A percentile compares a stretch with the other conserved stretches of the same genome.
phyloP scores from a whole-genome alignment of 2,888 invertebrate genomes.

The Coleophora deauratella region DNA sequence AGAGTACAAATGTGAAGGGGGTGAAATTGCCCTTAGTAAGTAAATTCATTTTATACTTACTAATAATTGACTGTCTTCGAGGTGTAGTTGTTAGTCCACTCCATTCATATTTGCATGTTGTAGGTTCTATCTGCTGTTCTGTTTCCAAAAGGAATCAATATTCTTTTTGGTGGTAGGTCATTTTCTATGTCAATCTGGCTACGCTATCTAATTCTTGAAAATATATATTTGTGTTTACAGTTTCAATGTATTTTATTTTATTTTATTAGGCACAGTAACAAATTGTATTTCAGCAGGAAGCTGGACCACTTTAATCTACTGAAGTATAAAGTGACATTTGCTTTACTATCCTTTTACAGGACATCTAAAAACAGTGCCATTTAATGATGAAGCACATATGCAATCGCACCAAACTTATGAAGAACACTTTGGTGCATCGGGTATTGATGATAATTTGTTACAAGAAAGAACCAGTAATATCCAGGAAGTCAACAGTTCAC shows the following conservation, averaged over 20 bases:
- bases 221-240: not conserved
- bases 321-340: not conserved
- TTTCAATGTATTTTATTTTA: not conserved
- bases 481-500: slow-evolving; percentile 1
- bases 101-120: too few species aligned
- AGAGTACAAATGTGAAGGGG: slow-evolving; percentile 66
- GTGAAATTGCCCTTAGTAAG: slow-evolving; percentile 59
- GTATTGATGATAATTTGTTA: slow-evolving; percentile 23
- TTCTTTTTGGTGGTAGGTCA: not conserved
- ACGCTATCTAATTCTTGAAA: not conserved
- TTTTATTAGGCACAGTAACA: not conserved
- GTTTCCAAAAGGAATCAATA: not conserved
- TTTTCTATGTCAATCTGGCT: too few species aligned
- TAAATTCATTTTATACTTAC: slow-evolving; percentile 6
- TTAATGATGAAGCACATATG: slow-evolving; percentile 38
- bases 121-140: not conserved
- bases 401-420: slow-evolving; percentile 26
- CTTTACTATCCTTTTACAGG: slow-evolving; percentile 26
- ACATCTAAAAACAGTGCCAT: slow-evolving; percentile 33
- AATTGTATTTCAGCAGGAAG: too few species aligned
- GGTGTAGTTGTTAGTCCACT: not conserved
- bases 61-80: not conserved
- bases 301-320: too few species aligned
- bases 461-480: slow-evolving; percentile 16
- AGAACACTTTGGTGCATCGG: slow-evolving; percentile 26